Conservation (phyloP, 2,113 vertebrate species). For the Myiopsitta monachus region DNA sequence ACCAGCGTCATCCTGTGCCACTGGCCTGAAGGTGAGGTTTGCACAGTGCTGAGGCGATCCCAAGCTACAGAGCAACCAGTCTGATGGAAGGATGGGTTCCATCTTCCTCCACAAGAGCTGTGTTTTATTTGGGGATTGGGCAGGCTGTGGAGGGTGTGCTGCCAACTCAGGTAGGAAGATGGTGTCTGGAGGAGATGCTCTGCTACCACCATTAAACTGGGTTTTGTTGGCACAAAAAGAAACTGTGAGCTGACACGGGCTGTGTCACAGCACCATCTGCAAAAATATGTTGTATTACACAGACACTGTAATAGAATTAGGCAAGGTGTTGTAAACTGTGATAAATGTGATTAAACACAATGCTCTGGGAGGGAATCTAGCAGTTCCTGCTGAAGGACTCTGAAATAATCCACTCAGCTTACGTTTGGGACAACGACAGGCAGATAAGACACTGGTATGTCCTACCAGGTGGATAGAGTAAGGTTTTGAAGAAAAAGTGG, state of each 20-base stretch:
- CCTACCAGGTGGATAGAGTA: not conserved
- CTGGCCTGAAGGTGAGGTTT: not conserved
- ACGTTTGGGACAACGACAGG: not conserved
- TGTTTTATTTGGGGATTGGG: not conserved
- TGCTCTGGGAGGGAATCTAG: not conserved
- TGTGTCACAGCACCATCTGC: not conserved
- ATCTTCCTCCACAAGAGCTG: not conserved
- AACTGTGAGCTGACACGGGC: not conserved
- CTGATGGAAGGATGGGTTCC: not conserved
- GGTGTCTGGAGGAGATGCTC: not conserved
- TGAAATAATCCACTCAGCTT: not conserved
- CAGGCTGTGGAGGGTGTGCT: rapidly evolving
- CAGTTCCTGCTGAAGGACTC: not conserved
- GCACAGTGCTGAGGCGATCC: not conserved
- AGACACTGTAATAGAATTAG: not conserved
- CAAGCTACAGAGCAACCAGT: not conserved
- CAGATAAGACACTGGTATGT: not conserved
- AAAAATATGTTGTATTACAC: not conserved
- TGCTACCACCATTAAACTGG: not conserved
- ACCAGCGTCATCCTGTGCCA: not conserved
- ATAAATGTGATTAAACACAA: not conserved
- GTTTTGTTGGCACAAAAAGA: not conserved
- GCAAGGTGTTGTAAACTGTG: not conserved
- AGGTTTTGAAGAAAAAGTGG: not conserved
- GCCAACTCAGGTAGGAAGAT: not conserved